phyloP scores from a whole-genome alignment of 2,113 vertebrate genomes.

The Lycaon pictus region DNA sequence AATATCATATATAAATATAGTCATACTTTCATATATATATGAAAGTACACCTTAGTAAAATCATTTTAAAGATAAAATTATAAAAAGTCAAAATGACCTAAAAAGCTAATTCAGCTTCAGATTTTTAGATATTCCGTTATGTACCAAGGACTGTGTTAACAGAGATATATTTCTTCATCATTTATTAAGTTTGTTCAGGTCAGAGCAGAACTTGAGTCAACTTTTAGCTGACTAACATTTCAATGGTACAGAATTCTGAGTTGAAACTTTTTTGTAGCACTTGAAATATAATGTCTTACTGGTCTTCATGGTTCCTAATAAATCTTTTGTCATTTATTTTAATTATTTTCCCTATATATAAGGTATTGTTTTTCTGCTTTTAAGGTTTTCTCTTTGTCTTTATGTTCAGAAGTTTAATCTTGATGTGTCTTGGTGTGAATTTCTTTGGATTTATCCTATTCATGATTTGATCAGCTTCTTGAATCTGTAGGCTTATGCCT shows the following conservation, averaged over 20 bases:
- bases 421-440: background rate
- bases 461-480: background rate
- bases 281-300: background rate
- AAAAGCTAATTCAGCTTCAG: background rate
- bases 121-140: background rate
- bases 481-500: background rate
- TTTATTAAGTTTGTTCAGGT: background rate
- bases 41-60: background rate
- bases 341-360: background rate
- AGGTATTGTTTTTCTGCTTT: background rate
- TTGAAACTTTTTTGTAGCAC: background rate
- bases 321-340: background rate
- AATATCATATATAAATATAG: background rate
- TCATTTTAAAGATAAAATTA: slow-evolving; percentile 12
- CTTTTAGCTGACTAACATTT: background rate
- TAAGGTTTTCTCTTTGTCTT: background rate
- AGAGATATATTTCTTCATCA: background rate
- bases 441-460: background rate
- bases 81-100: background rate
- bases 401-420: background rate
- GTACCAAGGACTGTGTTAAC: background rate
- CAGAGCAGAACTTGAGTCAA: background rate
- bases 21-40: background rate
- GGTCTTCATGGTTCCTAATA: background rate
- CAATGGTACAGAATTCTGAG: background rate